These are phyloP conservation scores for Oedothorax gibbosus DNA, from an alignment of 1,140 invertebrate species.

Conservation along the genomic window DNA sequence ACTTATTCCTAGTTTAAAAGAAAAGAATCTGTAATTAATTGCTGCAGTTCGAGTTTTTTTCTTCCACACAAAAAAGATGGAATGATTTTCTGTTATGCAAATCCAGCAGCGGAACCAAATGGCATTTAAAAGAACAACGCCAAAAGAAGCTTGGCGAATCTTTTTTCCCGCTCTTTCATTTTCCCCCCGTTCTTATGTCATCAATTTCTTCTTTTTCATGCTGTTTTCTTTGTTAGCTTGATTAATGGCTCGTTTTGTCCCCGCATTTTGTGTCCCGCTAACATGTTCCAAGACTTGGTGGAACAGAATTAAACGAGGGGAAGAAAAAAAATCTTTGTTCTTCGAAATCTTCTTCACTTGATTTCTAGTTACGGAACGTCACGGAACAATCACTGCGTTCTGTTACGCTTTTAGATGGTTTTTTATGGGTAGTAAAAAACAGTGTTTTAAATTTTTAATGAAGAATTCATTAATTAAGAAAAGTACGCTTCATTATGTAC, in stretches of 20 bases:
- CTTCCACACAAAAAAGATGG: background rate
- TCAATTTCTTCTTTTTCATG: slow-evolving; percentile 57
- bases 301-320: slow-evolving; percentile 15
- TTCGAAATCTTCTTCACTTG: background rate
- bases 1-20: slow-evolving; percentile 55
- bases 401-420: background rate
- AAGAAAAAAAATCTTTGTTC: slow-evolving; percentile 31
- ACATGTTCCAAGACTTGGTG: background rate
- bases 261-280: slow-evolving; percentile 37
- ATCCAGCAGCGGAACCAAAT: slow-evolving; percentile 56
- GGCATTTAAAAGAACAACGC: slow-evolving; percentile 57
- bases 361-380: background rate
- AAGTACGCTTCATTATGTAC: slow-evolving; percentile 4
- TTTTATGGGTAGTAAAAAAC: slow-evolving; percentile 16
- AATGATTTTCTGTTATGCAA: slow-evolving; percentile 47
- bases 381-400: background rate
- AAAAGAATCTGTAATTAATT: slow-evolving; percentile 57
- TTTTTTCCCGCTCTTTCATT: slow-evolving; percentile 7
- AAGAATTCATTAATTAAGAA: slow-evolving; percentile 32
- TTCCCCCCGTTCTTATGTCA: slow-evolving; percentile 35
- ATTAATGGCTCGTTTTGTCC: slow-evolving; percentile 51
- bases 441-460: slow-evolving; percentile 25
- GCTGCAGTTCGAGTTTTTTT: slow-evolving; percentile 25
- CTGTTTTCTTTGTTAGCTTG: slow-evolving; percentile 40
- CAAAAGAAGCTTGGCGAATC: slow-evolving; percentile 18